These are phyloP conservation scores for Lathamus discolor DNA, from an alignment of 2,113 vertebrate species.

Conservation along the genomic window DNA sequence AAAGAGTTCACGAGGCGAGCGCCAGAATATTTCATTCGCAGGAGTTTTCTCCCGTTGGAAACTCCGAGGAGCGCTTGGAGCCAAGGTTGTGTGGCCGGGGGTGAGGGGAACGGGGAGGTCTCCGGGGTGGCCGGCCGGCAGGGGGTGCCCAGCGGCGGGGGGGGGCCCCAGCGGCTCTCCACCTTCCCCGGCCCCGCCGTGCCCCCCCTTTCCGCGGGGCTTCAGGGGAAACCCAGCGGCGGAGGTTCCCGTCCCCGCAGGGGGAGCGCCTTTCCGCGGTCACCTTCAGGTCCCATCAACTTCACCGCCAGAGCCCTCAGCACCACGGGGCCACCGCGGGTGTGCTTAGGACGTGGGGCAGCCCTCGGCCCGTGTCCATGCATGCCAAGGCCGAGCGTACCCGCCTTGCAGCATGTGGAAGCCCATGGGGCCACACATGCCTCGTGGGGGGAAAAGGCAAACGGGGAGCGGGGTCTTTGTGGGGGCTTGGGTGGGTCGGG, in stretches of 20 bases:
- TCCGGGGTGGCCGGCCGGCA: background rate
- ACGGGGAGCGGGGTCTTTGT: background rate
- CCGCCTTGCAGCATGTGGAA: background rate
- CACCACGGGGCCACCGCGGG: background rate
- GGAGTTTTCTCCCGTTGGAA: constrained; percentile 43
- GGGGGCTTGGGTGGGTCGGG: background rate
- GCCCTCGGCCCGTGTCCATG: background rate
- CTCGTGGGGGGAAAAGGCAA: background rate
- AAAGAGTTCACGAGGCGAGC: constrained; percentile 40
- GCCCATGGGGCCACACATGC: background rate
- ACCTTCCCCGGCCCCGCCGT: background rate
- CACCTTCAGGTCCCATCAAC: background rate
- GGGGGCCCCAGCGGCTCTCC: background rate
- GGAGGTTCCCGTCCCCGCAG: background rate
- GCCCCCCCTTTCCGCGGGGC: background rate
- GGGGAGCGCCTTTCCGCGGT: background rate
- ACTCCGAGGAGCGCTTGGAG: constrained; percentile 8
- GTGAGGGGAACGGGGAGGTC: background rate
- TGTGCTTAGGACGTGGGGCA: background rate
- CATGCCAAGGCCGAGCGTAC: background rate
- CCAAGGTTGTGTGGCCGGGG: background rate
- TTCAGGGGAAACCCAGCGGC: background rate
- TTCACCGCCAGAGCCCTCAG: background rate
- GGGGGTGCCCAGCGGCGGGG: background rate
- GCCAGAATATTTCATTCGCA: constrained; percentile 36